phyloP scores from a whole-genome alignment of 2,113 vertebrate genomes.

The Promerops cafer region DNA sequence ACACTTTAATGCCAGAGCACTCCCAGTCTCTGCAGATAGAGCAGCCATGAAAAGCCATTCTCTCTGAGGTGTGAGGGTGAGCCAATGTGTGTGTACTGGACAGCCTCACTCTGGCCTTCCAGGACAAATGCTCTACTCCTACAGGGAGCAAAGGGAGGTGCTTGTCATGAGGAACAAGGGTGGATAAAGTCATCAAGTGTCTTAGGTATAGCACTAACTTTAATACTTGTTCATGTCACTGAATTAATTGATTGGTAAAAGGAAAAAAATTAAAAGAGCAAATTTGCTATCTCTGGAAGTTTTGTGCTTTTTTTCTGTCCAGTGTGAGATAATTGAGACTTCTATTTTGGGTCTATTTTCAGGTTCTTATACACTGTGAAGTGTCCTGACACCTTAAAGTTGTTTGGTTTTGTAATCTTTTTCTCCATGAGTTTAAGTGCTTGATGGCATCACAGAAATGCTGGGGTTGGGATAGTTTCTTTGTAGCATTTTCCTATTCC shows the following conservation, averaged over 20 bases:
- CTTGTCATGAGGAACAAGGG: neutral
- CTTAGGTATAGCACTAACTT: neutral
- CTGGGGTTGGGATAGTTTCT: neutral
- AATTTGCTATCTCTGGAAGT: neutral
- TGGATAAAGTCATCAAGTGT: neutral
- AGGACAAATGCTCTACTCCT: neutral
- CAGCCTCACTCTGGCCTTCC: neutral
- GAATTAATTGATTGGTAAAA: neutral
- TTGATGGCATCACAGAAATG: neutral
- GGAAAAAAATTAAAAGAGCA: neutral
- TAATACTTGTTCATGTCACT: neutral
- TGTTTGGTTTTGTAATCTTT: neutral
- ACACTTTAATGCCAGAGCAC: neutral
- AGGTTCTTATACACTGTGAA: neutral
- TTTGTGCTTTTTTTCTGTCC: neutral
- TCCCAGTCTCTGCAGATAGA: neutral
- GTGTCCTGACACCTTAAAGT: neutral
- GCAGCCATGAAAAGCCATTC: neutral
- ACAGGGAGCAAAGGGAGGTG: neutral
- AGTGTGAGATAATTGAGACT: neutral
- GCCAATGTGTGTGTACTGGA: rapidly evolving
- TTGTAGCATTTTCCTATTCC: neutral
- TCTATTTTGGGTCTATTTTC: neutral
- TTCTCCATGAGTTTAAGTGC: neutral
- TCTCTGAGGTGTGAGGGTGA: neutral